phyloP scores from a whole-genome alignment of 2,113 vertebrate genomes.

The Anarrhichthys ocellatus region DNA sequence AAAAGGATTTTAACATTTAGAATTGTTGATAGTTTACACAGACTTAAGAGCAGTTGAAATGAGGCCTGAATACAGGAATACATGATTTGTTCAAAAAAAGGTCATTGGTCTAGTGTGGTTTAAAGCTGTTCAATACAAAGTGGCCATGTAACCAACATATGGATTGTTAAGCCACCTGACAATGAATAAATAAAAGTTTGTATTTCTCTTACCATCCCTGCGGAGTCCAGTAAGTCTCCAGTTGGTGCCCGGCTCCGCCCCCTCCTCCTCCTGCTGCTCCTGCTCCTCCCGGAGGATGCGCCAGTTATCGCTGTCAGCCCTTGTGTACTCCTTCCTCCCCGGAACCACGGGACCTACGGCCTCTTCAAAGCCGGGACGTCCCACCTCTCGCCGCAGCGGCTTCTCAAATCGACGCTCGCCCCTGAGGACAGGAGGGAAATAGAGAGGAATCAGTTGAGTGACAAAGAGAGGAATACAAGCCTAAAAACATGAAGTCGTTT shows the following conservation, averaged over 20 bases:
- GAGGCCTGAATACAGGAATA: too few species aligned
- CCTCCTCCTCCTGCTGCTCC: conserved; percentile 83
- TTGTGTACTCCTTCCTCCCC: conserved; percentile 89
- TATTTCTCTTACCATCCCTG: conserved; percentile 81
- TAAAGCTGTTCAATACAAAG: not conserved
- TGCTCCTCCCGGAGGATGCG: conserved; percentile 91
- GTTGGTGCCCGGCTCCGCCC: conserved; percentile 76
- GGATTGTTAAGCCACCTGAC: too few species aligned
- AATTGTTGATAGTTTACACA: too few species aligned
- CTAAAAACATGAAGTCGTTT: not conserved
- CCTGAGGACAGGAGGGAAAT: conserved; percentile 72
- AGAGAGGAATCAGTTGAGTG: not conserved
- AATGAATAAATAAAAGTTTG: not conserved
- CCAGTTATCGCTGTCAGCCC: conserved; percentile 95
- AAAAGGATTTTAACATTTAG: too few species aligned
- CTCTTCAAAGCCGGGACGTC: conserved; percentile 90
- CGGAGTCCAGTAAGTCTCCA: conserved; percentile 85
- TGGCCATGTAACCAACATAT: too few species aligned
- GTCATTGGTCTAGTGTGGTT: not conserved
- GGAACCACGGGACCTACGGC: conserved; percentile 62
- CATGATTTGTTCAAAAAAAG: too few species aligned
- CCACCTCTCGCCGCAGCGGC: conserved; percentile 87
- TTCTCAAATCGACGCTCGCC: conserved; percentile 92
- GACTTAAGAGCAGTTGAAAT: too few species aligned
- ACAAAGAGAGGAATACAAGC: conserved; percentile 16